Evolutionary conservation across 2,797 vertebrate genomes (phyloP), one percentile per base, ranked within the genome.

Genomic region (Falco columbarius): DNA sequence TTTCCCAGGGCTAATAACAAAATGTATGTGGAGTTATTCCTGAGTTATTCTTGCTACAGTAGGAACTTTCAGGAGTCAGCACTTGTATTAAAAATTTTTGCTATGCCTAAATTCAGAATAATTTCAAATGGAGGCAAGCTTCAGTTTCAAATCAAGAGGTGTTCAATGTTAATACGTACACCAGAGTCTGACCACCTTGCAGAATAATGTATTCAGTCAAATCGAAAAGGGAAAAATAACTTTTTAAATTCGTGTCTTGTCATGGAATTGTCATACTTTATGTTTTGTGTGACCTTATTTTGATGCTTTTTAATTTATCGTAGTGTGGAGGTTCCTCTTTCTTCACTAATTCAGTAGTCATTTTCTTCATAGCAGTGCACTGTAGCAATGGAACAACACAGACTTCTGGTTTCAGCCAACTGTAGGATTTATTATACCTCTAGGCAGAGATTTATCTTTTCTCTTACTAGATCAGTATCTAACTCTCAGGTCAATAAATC

Each of bases 401-500:
- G 59, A 74, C 46, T 87, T 65, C 47, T 86, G 47, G 68, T 95
- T 85, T 83, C 74, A 94, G 56, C n/a, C 34, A 84, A 24, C 24
- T 72, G 19, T 91, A 65, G 86, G 65, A 90, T 95, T 75, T 92
- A 91, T 88, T 96, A 49, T 87, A 32, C 38, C 44, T 91, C 59
- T 73, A 76, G 73, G 26, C 10, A 62, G 56, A 90, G 21, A 92
- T 93, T 96, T 90, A 58, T 92, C 93, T 95, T 91, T 91, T 72
- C 58, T 83, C 66, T 74, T 61, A 34, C 47, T 51, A 47, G 59
- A 76, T 82, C 54, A 34, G 70, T 94, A 88, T 84, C 70, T 93
- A 66, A 84, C 86, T 95, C 59, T 85, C 23, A 84, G 52, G 66
- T 95, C 88, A 97, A 89, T 95, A 94, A 79, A 89, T 96, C 70